phyloP scores from a whole-genome alignment of 2,888 invertebrate genomes.

The Drosophila subsilvestris region DNA sequence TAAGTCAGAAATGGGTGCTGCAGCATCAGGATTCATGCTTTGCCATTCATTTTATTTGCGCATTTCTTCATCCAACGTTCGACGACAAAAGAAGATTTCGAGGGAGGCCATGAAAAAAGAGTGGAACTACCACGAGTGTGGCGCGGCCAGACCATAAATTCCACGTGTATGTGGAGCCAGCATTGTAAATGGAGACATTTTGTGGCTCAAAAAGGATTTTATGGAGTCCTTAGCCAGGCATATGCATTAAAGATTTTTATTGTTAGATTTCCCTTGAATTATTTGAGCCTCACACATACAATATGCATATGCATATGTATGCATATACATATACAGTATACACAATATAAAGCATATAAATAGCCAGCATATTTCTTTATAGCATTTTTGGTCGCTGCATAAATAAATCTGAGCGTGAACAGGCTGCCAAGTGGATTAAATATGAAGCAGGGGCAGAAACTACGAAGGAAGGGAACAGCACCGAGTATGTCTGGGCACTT shows the following conservation, averaged over 20 bases:
- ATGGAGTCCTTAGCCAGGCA: conserved; percentile 40
- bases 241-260: conserved; percentile 78
- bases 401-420: conserved; percentile 60
- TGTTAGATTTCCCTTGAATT: conserved; percentile 57
- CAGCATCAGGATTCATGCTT: conserved; percentile 34
- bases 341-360: conserved; percentile 25
- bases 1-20: not conserved
- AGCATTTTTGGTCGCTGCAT: conserved; percentile 54
- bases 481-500: conserved; percentile 12
- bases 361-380: conserved; percentile 54
- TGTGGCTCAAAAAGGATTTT: conserved; percentile 41
- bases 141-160: conserved; percentile 71
- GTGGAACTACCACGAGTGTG: conserved; percentile 45
- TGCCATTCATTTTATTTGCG: conserved; percentile 59
- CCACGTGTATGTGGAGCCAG: conserved; percentile 27
- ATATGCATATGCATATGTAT: conserved; percentile 4
- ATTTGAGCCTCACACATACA: conserved; percentile 4
- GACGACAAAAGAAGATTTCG: conserved; percentile 13
- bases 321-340: no score
- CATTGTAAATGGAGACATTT: conserved; percentile 50
- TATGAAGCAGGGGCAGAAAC: conserved; percentile 10
- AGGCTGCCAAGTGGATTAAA: conserved; percentile 18
- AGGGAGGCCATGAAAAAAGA: conserved; percentile 45
- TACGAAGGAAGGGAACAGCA: not conserved
- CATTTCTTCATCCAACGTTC: conserved; percentile 38